Percentiles rank a stretch among this genome's conserved stretches.
Evolutionary conservation across 2,888 invertebrate species (phyloP).

Genomic region (Eupithecia vulgata): DNA sequence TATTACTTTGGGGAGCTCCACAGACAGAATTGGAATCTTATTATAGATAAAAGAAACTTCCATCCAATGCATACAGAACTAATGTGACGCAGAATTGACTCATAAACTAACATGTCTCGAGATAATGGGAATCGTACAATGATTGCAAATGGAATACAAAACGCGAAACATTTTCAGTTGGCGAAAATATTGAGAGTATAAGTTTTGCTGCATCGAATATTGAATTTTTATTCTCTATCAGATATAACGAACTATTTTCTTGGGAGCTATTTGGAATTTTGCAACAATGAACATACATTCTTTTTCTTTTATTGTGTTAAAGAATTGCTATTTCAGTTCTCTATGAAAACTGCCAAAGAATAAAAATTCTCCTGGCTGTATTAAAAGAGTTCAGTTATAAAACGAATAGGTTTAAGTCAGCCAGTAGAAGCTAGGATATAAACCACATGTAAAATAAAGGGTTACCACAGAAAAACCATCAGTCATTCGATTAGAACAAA

Average conservation of each 20-base stretch:
- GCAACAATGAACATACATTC: not conserved
- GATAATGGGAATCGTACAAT: conserved; percentile 58
- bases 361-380: no score
- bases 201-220: conserved; percentile 15
- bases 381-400: not conserved
- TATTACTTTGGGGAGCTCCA: conserved; percentile 79
- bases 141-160: conserved; percentile 36
- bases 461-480: conserved; percentile 44
- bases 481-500: conserved; percentile 62
- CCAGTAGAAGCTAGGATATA: not conserved
- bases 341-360: no score
- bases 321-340: no score
- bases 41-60: conserved; percentile 81
- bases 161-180: conserved; percentile 1
- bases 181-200: conserved; percentile 12
- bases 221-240: conserved; percentile 17
- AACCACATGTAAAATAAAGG: conserved; percentile 14
- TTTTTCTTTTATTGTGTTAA: not conserved
- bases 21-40: conserved; percentile 78
- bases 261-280: not conserved
- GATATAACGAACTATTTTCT: conserved; percentile 16
- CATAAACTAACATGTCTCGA: conserved; percentile 60
- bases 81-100: conserved; percentile 54
- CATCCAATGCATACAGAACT: conserved; percentile 73
- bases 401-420: not conserved